Conservation (phyloP, 2,113 vertebrate genomes). For the Anseranas semipalmata region DNA sequence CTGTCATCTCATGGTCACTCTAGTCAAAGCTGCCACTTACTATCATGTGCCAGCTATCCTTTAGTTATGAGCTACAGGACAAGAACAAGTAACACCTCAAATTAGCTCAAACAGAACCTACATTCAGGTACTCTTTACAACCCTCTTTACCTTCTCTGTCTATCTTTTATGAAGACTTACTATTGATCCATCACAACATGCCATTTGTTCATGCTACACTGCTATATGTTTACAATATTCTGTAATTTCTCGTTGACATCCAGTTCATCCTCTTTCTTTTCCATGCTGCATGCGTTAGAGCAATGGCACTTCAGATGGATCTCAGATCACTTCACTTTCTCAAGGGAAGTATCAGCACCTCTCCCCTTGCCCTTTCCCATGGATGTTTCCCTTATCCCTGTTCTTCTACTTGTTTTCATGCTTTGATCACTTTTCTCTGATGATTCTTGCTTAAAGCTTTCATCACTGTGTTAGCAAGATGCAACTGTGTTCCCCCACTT, state of each 20-base stretch:
- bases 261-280: background rate
- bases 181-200: background rate
- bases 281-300: background rate
- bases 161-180: background rate
- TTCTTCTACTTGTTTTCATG: background rate
- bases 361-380: background rate
- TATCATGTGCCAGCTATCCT: background rate
- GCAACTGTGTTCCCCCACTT: background rate
- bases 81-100: background rate
- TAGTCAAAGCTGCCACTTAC: background rate
- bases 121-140: background rate
- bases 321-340: background rate
- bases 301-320: background rate
- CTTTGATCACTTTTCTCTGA: background rate
- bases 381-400: rapidly evolving
- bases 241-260: background rate
- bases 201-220: background rate
- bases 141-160: background rate
- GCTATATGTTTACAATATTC: background rate
- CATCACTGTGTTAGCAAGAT: background rate
- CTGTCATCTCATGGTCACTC: background rate
- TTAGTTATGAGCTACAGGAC: background rate
- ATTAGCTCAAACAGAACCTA: background rate
- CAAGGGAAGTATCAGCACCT: background rate
- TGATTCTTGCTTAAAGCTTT: background rate